phyloP scores from a whole-genome alignment of 2,113 vertebrate species.

The Archocentrus centrarchus region DNA sequence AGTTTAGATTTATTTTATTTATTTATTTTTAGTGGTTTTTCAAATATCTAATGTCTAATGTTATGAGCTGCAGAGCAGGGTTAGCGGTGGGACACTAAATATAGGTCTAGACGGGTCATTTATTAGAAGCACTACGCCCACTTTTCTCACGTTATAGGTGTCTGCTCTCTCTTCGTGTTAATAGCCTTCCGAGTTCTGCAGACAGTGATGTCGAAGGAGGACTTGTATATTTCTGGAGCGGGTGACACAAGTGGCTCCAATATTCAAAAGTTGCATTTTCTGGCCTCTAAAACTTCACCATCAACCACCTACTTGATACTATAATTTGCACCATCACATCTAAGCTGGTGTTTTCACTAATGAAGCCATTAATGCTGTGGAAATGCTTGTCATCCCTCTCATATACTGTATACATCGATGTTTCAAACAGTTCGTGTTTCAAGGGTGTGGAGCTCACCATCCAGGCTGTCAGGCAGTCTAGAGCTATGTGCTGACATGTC shows the following conservation, averaged over 20 bases:
- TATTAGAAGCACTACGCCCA: constrained; percentile 86
- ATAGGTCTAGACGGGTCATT: constrained; percentile 81
- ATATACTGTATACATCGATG: constrained; percentile 4
- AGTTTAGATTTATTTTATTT: constrained; percentile 13
- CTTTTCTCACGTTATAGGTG: constrained; percentile 87
- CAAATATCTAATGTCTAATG: constrained; percentile 34
- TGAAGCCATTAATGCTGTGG: constrained; percentile 16
- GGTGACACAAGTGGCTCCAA: constrained; percentile 17
- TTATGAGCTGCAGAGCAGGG: constrained; percentile 34
- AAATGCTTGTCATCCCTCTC: constrained; percentile 14
- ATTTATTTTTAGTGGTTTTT: constrained; percentile 56
- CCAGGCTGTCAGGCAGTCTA: constrained; percentile 80
- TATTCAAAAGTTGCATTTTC: constrained; percentile 3
- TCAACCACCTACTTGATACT: background rate
- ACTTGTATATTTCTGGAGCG: constrained; percentile 81
- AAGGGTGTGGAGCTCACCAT: constrained; percentile 36
- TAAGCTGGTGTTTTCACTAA: constrained; percentile 16
- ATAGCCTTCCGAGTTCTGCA: constrained; percentile 87
- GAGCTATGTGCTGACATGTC: constrained; percentile 85
- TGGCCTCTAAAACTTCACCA: background rate
- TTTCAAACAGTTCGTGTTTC: constrained; percentile 23
- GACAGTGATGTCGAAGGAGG: constrained; percentile 85
- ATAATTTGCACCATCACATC: background rate
- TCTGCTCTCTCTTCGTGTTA: constrained; percentile 85
- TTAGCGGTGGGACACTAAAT: constrained; percentile 66